Evolutionary conservation across 2,888 invertebrate genomes (phyloP).

Genomic region (Macrophya annulata): DNA sequence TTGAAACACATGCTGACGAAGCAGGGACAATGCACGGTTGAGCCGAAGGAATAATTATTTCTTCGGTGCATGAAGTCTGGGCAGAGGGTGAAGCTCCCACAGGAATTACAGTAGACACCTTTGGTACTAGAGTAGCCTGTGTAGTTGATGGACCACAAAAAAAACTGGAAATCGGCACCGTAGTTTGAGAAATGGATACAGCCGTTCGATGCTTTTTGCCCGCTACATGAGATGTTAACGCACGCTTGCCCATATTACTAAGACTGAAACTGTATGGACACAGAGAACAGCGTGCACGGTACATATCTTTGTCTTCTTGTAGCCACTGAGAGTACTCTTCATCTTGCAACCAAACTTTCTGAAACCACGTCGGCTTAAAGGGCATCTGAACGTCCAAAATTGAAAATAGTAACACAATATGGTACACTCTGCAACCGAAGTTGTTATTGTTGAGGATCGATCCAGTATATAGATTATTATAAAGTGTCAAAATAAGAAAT

Average conservation of each 20-base stretch:
- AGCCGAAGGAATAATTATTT: not conserved
- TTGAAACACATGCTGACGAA: constrained; percentile 25
- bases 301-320: constrained; percentile 17
- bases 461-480: too few relatives aligned
- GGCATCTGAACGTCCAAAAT: constrained; percentile 8
- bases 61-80: not conserved
- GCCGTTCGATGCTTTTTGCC: constrained; percentile 51
- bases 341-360: constrained; percentile 28
- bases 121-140: not conserved
- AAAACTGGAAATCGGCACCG: constrained; percentile 22
- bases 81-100: not conserved
- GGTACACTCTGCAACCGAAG: not conserved
- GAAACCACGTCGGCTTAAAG: constrained; percentile 17
- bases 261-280: constrained; percentile 49
- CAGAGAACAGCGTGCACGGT: constrained; percentile 48
- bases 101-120: not conserved
- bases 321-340: constrained; percentile 39
- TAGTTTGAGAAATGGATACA: constrained; percentile 6
- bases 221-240: constrained; percentile 46
- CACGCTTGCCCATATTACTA: constrained; percentile 51
- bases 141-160: not conserved
- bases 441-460: too few relatives aligned
- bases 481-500: too few relatives aligned
- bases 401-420: not conserved
- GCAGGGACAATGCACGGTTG: constrained; percentile 5